Percentiles rank a stretch among this genome's conserved stretches.
phyloP scores from a whole-genome alignment of 2,113 vertebrate genomes.

The Callaeas wilsoni region DNA sequence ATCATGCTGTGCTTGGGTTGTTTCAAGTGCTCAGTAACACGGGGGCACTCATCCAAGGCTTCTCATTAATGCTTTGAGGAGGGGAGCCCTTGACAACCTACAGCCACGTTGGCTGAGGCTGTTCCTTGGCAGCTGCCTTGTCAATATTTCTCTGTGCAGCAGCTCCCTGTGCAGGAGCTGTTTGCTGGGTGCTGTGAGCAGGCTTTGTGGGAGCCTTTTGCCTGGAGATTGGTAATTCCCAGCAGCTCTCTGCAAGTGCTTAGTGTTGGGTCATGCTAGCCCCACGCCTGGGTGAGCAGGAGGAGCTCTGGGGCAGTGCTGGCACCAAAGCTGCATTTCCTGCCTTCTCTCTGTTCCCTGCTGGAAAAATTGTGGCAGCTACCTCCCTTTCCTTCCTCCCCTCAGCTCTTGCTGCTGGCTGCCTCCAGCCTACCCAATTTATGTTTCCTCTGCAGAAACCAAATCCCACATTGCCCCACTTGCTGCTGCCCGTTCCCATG shows the following conservation, averaged over 20 bases:
- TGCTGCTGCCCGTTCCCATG: not conserved
- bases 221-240: not conserved
- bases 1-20: not conserved
- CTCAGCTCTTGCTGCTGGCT: not conserved
- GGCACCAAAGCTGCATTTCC: not conserved
- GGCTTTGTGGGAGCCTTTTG: not conserved
- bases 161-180: not conserved
- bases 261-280: not conserved
- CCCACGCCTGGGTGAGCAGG: not conserved
- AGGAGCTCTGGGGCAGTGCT: not conserved
- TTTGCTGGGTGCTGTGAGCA: not conserved
- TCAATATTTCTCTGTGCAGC: not conserved
- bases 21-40: not conserved
- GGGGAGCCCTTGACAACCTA: not conserved
- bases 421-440: not conserved
- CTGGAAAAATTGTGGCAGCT: not conserved
- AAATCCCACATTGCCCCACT: not conserved
- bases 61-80: not conserved
- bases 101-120: not conserved
- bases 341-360: not conserved
- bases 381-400: conserved; percentile 29
- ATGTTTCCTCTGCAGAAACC: not conserved
- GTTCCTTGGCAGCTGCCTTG: not conserved
- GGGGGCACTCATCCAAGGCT: not conserved
- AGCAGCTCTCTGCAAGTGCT: not conserved